These are phyloP conservation scores for Trichopoda pennipes DNA, from an alignment of 2,888 invertebrate species.

Conservation along the genomic window DNA sequence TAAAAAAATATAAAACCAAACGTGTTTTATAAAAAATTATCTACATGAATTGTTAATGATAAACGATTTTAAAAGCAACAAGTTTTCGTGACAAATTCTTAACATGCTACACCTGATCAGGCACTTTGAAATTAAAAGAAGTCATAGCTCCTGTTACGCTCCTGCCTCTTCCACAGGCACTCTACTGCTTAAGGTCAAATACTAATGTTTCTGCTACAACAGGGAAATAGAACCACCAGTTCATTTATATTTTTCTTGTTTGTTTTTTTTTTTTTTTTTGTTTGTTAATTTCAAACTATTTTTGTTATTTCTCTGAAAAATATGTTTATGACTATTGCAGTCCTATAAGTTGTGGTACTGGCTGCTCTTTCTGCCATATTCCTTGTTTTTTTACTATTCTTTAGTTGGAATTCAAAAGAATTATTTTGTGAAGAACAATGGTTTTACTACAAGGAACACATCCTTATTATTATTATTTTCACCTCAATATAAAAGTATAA, in stretches of 20 bases:
- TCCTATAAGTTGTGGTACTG: slow-evolving; percentile 28
- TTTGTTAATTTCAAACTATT: slow-evolving; percentile 15
- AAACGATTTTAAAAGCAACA: too few species aligned
- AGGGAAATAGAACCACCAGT: background rate
- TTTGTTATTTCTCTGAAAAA: slow-evolving; percentile 29
- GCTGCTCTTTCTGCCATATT: slow-evolving; percentile 4
- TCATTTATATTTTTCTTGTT: slow-evolving; percentile 22
- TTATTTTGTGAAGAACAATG: slow-evolving; percentile 37
- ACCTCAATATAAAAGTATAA: slow-evolving; percentile 31
- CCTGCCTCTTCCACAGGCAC: too few species aligned
- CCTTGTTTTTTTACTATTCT: slow-evolving; percentile 6
- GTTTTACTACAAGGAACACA: slow-evolving; percentile 49
- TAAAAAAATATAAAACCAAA: too few species aligned
- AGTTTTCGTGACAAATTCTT: too few species aligned
- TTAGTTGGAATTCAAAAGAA: slow-evolving; percentile 18
- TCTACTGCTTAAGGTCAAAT: slow-evolving; percentile 23
- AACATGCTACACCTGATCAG: too few species aligned
- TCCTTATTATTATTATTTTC: slow-evolving; percentile 57
- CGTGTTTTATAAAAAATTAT: too few species aligned
- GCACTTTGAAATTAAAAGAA: too few species aligned
- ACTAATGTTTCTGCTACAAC: slow-evolving; percentile 4
- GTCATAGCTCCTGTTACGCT: background rate
- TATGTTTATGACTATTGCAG: slow-evolving; percentile 17
- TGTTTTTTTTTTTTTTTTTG: slow-evolving; percentile 18
- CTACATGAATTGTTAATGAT: too few species aligned